Evolutionary conservation across 2,797 vertebrate genomes (phyloP).

Genomic region (Fistularia tabacaria): DNA sequence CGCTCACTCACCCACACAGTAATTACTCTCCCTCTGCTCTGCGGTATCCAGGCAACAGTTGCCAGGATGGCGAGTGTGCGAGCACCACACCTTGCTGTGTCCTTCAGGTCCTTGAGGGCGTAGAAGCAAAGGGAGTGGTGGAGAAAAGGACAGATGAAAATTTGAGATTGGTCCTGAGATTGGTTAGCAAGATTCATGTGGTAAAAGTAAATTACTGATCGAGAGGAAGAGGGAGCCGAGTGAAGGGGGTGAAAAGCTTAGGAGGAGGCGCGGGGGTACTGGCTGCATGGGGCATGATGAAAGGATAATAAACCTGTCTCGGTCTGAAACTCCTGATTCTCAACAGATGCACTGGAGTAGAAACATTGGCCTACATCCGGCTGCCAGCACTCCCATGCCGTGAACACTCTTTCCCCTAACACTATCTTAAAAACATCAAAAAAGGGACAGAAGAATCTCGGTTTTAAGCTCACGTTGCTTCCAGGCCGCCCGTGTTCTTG

Average conservation of each 20-base stretch:
- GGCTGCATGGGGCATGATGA: conserved; percentile 20
- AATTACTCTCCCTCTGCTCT: conserved; percentile 38
- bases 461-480: conserved; percentile 24
- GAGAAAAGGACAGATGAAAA: conserved; percentile 9
- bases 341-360: conserved; percentile 51
- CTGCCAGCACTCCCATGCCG: conserved; percentile 15
- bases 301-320: conserved; percentile 46
- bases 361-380: conserved; percentile 64
- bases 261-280: neutral
- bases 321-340: conserved; percentile 38
- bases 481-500: conserved; percentile 27
- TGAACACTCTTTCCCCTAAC: conserved; percentile 12
- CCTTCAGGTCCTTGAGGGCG: conserved; percentile 25
- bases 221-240: neutral
- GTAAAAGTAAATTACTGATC: neutral
- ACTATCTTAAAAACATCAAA: conserved; percentile 21
- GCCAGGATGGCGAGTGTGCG: conserved; percentile 37
- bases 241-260: neutral
- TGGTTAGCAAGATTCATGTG: neutral
- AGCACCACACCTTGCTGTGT: conserved; percentile 44
- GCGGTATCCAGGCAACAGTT: conserved; percentile 71
- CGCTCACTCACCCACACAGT: conserved; percentile 47
- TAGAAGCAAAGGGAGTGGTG: conserved; percentile 5
- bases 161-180: neutral
- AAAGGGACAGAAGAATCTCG: neutral